Percentiles rank a stretch among this genome's conserved stretches.
phyloP scores from a whole-genome alignment of 2,888 invertebrate species.

The Mantis religiosa region DNA sequence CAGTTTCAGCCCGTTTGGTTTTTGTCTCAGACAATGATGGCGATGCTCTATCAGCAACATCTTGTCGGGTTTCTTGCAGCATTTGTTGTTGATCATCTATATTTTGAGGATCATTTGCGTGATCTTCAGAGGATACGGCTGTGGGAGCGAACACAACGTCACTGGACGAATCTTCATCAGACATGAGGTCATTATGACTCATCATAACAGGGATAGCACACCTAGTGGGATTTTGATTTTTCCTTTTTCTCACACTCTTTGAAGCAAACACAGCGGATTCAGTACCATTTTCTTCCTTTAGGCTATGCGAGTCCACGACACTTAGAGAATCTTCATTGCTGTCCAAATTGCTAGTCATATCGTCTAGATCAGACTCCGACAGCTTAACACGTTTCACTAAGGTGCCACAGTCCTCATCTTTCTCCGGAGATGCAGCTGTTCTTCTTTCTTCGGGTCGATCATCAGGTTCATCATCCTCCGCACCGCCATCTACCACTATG shows the following conservation, averaged over 20 bases:
- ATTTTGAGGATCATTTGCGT: constrained; percentile 40
- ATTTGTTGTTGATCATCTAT: constrained; percentile 34
- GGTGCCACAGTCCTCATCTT: constrained; percentile 64
- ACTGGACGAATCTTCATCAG: constrained; percentile 59
- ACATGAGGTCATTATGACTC: constrained; percentile 47
- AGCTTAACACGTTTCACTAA: constrained; percentile 55
- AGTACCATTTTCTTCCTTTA: constrained; percentile 50
- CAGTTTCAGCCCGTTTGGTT: neutral
- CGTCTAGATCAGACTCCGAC: constrained; percentile 53
- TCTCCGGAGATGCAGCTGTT: constrained; percentile 46
- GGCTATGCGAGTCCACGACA: constrained; percentile 51
- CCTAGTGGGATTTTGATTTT: constrained; percentile 82
- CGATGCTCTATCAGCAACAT: neutral
- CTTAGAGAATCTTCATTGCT: constrained; percentile 60
- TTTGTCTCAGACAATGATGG: constrained; percentile 15
- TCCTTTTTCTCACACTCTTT: constrained; percentile 77
- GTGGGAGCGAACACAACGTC: constrained; percentile 49
- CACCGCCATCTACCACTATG: constrained; percentile 70
- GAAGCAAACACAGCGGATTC: constrained; percentile 27
- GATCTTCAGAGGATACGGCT: constrained; percentile 35
- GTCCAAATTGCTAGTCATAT: constrained; percentile 56
- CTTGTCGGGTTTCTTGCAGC: constrained; percentile 15
- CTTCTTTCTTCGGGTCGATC: constrained; percentile 41
- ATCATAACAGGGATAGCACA: constrained; percentile 59
- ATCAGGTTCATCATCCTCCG: constrained; percentile 61